Percentiles rank a stretch among this genome's conserved stretches.
Conservation (phyloP, 2,113 vertebrate genomes). For the Cyanocitta stelleri region DNA sequence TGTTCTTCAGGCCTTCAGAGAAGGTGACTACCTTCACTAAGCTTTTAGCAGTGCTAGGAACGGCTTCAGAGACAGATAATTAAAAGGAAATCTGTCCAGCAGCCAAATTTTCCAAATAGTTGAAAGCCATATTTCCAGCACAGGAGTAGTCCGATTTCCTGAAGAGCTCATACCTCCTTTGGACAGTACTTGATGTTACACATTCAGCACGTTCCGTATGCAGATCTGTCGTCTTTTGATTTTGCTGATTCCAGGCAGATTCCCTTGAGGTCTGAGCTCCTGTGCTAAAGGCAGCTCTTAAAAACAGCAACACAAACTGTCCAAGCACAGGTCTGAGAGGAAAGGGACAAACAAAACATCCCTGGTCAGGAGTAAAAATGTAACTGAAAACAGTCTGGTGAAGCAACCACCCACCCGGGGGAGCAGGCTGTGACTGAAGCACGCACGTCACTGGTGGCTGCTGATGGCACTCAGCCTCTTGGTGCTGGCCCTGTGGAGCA, state of each 20-base stretch:
- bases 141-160: background rate
- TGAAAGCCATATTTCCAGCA: background rate
- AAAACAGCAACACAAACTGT: background rate
- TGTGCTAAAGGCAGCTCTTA: background rate
- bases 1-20: background rate
- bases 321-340: background rate
- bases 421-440: background rate
- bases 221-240: background rate
- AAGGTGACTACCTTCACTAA: background rate
- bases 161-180: background rate
- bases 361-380: background rate
- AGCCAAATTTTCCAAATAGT: background rate
- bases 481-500: background rate
- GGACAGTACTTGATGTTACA: rapidly evolving
- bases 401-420: background rate
- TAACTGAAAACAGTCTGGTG: background rate
- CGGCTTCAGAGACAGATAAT: background rate
- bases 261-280: background rate
- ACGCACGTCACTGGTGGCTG: background rate
- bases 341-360: background rate
- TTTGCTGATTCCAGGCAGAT: background rate
- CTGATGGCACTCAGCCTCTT: background rate
- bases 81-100: background rate
- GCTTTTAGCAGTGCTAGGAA: background rate
- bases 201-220: background rate